Base-by-base conservation (phyloP, 2,888 invertebrate genomes). In the Falcaria lacertinaria region DNA sequence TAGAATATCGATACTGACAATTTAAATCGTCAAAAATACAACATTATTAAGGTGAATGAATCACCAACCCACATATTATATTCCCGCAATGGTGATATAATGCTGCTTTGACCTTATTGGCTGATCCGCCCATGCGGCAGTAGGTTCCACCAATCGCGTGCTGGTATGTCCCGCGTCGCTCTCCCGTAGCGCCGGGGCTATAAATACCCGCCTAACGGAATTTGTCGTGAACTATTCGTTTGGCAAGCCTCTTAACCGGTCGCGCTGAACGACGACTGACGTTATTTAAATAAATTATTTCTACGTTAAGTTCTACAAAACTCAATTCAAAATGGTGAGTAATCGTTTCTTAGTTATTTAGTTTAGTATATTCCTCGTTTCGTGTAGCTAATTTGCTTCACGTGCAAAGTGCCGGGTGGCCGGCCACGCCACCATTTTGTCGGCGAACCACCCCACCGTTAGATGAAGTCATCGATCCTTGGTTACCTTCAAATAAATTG, bases 201-300 rank as follows among this genome's bases (percentile, higher is more conserved):
- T 93, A 93, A 86, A 93, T 90, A 85, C 73, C 61, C 68, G 74
- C 64, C 71, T 68, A 80, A 78, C 76, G 73, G 75, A 67, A 72
- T 74, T 81, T 86, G 78, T 69, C 58, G 59, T 60, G 60, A 85
- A 87, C 90, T 85, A 89, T 90, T 90, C 91, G 92, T 93, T 93
- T 90, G 91, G 91, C 89, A 90, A 91, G 90, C 92, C 91, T 88
- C 93, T 91, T 93, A 84, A 89, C 92, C 89, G 92, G 92, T 91
- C 80, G 72, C 78, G 89, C 90, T 84, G 90, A 91, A 91, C 90
- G 90, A 80, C 80, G 81, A 88, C 85, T 84, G 85, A 85, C 50
- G 55, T 60, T 60, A 60, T 64, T 67, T 81, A 80, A n/a, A 74
- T 87, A 83, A 85, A 73, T 84, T 86, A 83, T 81, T 77, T 75